These are phyloP conservation scores for Germaria angustata DNA, from an alignment of 2,888 invertebrate genomes.

Conservation along the genomic window DNA sequence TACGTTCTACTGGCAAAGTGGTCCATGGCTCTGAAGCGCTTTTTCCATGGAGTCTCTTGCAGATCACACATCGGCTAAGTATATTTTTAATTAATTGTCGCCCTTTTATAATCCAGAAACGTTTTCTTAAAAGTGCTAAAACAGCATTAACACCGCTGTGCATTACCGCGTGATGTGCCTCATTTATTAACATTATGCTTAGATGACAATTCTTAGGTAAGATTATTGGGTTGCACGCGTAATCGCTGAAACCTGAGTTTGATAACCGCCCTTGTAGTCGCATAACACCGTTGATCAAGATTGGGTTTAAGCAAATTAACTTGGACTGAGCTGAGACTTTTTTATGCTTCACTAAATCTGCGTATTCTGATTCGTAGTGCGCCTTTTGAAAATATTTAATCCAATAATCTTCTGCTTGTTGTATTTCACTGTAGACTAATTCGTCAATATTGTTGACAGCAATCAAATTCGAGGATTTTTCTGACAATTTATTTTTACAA, in stretches of 20 bases:
- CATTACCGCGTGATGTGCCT: slow-evolving; percentile 50
- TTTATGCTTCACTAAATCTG: slow-evolving; percentile 24
- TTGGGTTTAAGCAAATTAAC: slow-evolving; percentile 54
- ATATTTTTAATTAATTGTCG: slow-evolving; percentile 59
- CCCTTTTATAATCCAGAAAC: slow-evolving; percentile 60
- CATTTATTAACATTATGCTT: slow-evolving; percentile 43
- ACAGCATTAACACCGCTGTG: slow-evolving; percentile 58
- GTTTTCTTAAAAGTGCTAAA: slow-evolving; percentile 43
- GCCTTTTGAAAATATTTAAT: slow-evolving; percentile 31
- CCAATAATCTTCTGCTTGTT: slow-evolving; percentile 54
- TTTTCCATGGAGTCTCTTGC: too few relatives aligned
- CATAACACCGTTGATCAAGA: slow-evolving; percentile 28
- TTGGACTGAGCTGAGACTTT: slow-evolving; percentile 47
- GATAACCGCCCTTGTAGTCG: slow-evolving; percentile 26
- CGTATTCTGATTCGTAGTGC: slow-evolving; percentile 51
- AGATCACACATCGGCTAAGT: too few relatives aligned
- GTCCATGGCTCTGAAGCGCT: slow-evolving; percentile 54
- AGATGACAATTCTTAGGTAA: slow-evolving; percentile 57
- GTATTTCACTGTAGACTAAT: slow-evolving; percentile 45
- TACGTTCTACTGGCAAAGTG: slow-evolving; percentile 44
- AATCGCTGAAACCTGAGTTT: slow-evolving; percentile 29
- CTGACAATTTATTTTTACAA: background rate
- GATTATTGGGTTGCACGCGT: slow-evolving; percentile 46
- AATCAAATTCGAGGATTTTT: background rate
- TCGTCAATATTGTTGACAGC: background rate